These are phyloP conservation scores for Phaonia tiefii DNA, from an alignment of 2,888 invertebrate genomes.

Conservation along the genomic window DNA sequence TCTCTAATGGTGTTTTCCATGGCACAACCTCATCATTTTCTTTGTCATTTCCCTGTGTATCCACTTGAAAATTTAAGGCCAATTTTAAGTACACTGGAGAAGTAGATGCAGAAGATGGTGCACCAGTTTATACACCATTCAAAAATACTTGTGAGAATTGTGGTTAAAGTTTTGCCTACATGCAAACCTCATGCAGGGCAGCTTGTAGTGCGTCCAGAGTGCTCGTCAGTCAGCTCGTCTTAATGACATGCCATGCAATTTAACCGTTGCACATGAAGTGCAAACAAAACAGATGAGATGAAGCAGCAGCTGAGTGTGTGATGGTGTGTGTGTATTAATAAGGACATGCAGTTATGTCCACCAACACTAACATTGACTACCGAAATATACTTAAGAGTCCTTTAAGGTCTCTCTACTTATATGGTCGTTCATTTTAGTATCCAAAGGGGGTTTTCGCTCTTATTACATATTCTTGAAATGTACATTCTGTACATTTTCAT, in stretches of 20 bases:
- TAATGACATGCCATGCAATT: conserved; percentile 66
- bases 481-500: conserved; percentile 35
- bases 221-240: conserved; percentile 49
- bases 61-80: conserved; percentile 47
- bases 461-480: background rate
- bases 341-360: background rate
- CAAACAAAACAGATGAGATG: conserved; percentile 2
- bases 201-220: conserved; percentile 55
- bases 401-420: conserved; percentile 17
- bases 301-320: no score
- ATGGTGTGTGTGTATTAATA: background rate
- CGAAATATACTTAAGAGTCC: conserved; percentile 57
- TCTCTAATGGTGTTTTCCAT: no score
- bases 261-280: conserved; percentile 65
- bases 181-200: background rate
- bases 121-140: conserved; percentile 18
- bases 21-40: background rate
- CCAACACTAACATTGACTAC: conserved; percentile 51
- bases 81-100: conserved; percentile 48
- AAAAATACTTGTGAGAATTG: conserved; percentile 58
- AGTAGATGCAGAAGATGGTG: conserved; percentile 1
- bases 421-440: background rate
- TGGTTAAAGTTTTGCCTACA: conserved; percentile 59
- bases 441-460: background rate
- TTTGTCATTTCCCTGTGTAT: background rate